Base-by-base conservation (phyloP, 2,113 vertebrate genomes). In the Leptodactylus fuscus region DNA sequence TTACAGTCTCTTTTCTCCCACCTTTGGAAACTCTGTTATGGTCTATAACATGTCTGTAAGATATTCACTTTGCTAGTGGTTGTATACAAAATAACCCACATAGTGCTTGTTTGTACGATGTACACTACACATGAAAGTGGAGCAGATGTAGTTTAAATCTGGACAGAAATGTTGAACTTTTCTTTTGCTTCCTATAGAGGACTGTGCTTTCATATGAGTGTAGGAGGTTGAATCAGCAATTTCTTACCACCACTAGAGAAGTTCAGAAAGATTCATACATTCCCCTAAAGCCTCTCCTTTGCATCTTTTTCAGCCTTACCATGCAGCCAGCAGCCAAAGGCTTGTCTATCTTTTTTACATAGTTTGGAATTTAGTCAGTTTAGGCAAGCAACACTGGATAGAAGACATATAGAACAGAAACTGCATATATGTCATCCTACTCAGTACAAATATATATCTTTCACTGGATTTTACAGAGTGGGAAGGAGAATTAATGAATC, bases 221-320 rank as follows among this genome's bases (percentile, higher is more conserved):
- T 73, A 73, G 70, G 70, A 44, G 38, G 38, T 73, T 48, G 41
- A 74, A n/a, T 75, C 71, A 75, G 71, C 44, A 75, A 44, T 75
- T 46, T 75, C 24, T 75, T 24, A 44, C 27, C 24, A 13, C n/a
- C 22, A 41, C 8, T 46, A 73, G n/a, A 46, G 20, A 38, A 9
- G 15, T 41, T 69, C 6, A 41, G 8, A 70, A 16, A 22, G 34
- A 20, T 70, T 27, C 53, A 73, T 0, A n/a, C 5, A 13, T 46
- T 73, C 41, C 41, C 16, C 24, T 73, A 41, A n/a, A 44, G 38
- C 70, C 12, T 41, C 7, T 73, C 24, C 3, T 73, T n/a, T 46
- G 41, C 44, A 5, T 75, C 24, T 75, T 11, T 8, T 32, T 71
- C 18, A 71, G 11, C 18, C 38, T 71, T 62, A 27, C n/a, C 29